Base-by-base conservation (phyloP, 2,797 vertebrate species). In the Lycodopsis pacificus region DNA sequence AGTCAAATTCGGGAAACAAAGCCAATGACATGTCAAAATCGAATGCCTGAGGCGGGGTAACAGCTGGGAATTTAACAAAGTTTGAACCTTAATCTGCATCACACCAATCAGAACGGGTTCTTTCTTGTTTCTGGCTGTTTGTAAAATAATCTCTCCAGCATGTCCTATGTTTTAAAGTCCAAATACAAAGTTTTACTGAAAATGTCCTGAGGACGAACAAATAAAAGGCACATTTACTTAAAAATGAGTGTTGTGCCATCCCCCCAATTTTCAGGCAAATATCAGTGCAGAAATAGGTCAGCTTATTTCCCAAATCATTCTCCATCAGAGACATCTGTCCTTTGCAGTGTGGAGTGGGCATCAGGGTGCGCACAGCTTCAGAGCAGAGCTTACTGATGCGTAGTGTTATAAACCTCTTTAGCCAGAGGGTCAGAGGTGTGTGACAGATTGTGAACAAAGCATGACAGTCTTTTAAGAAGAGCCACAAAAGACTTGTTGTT, bases 381-480 rank as follows among this genome's bases (percentile, higher is more conserved):
- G 78, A 78, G 84, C 77, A 79, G 59, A 81, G 79, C 46, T 70
- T 63, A 78, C 27, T 84, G 71, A 82, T 70, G 54, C 65, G 80
- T 72, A 69, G 59, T 80, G 67, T 67, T 81, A 68, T 59, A 80
- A 85, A 77, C 64, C 82, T 84, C 48, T 88, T 81, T 78, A 77
- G 74, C 74, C 48, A 79, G 82, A 85, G 70, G 71, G 70, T 66
- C 68, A 77, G 51, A 79, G 64, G 70, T 48, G 64, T 77, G 74
- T n/a, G 77, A 79, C 76, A 72, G 59, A 79, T 56, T 68, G 73
- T 76, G 69, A 81, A 73, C 56, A 79, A 72, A 80, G 54, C 56
- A 38, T 71, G 65, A 27, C 46, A 71, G 46, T 53, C 57, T 80
- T 84, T 83, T 61, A 63, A 61, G 58, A 64, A 30, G 61, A 67